Conservation (phyloP, 2,113 vertebrate species). For the Barnardius zonarius region DNA sequence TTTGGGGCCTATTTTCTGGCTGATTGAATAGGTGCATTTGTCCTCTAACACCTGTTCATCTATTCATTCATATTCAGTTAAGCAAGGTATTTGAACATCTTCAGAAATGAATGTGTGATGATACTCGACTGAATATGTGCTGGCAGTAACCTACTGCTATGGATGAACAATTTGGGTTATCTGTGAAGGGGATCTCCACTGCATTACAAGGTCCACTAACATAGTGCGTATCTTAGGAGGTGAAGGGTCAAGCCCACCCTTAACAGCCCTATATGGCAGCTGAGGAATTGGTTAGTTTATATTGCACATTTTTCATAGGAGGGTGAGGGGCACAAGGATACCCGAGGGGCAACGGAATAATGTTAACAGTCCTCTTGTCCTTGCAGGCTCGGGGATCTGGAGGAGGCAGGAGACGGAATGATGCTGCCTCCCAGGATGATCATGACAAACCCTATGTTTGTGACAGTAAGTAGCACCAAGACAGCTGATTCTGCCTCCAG, state of each 20-base stretch:
- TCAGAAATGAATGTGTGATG: slow-evolving; percentile 18
- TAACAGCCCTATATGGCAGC: slow-evolving; percentile 15
- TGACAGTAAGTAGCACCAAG: slow-evolving; percentile 88
- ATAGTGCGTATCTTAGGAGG: not conserved
- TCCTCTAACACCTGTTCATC: slow-evolving; percentile 40
- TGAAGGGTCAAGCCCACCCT: not conserved
- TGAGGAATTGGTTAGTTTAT: slow-evolving; percentile 41
- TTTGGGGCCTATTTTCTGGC: not conserved
- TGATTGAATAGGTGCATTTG: slow-evolving; percentile 1
- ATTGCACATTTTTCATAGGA: not conserved
- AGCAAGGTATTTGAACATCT: slow-evolving; percentile 29
- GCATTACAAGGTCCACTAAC: slow-evolving; percentile 8
- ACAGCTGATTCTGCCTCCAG: slow-evolving; percentile 34
- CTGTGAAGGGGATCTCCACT: not conserved
- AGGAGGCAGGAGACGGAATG: slow-evolving; percentile 86
- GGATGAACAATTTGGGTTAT: slow-evolving; percentile 14
- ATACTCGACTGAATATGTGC: slow-evolving; percentile 12
- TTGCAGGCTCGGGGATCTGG: slow-evolving; percentile 88
- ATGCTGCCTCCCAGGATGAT: slow-evolving; percentile 85
- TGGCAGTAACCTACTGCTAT: slow-evolving; percentile 22
- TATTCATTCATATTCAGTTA: slow-evolving; percentile 46
- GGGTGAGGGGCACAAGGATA: slow-evolving; percentile 6
- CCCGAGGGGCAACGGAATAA: not conserved
- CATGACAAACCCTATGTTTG: slow-evolving; percentile 97
- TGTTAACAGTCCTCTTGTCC: slow-evolving; percentile 31